These are phyloP conservation scores for Pelosia muscerda DNA, from an alignment of 2,888 invertebrate species.

Conservation along the genomic window DNA sequence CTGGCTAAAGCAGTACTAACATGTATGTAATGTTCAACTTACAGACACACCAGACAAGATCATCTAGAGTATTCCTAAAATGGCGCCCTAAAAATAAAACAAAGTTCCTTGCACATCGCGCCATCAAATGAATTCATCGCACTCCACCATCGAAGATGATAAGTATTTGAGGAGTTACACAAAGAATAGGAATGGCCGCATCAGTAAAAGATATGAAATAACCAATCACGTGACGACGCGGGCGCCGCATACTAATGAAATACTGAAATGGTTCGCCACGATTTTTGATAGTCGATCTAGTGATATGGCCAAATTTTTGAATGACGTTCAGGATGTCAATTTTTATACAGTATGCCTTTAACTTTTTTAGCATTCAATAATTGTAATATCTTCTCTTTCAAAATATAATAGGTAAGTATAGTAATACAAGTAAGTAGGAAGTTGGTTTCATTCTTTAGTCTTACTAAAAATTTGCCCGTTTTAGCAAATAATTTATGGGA, in stretches of 20 bases:
- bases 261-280: slow-evolving; percentile 15
- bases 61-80: not conserved
- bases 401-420: too few species aligned
- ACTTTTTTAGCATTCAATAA: not conserved
- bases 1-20: too few species aligned
- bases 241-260: slow-evolving; percentile 41
- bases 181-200: slow-evolving; percentile 44
- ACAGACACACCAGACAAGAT: not conserved
- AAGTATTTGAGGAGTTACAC: slow-evolving; percentile 41
- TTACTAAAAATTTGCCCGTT: too few species aligned
- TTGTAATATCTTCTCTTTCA: too few species aligned
- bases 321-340: slow-evolving; percentile 21
- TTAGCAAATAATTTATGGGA: too few species aligned
- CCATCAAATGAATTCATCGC: slow-evolving; percentile 21
- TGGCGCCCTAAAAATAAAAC: not conserved
- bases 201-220: slow-evolving; percentile 49
- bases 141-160: slow-evolving; percentile 31
- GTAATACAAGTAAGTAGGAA: too few species aligned
- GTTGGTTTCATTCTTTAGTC: too few species aligned
- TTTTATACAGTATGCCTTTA: not conserved
- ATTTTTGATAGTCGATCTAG: slow-evolving; percentile 36
- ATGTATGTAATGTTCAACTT: too few species aligned
- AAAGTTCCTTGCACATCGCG: not conserved
- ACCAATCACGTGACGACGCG: slow-evolving; percentile 51
- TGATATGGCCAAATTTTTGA: slow-evolving; percentile 31